Evolutionary conservation across 2,888 invertebrate genomes (phyloP), one percentile per base, ranked within the genome.

Genomic region (Sphaeridia pumilis): DNA sequence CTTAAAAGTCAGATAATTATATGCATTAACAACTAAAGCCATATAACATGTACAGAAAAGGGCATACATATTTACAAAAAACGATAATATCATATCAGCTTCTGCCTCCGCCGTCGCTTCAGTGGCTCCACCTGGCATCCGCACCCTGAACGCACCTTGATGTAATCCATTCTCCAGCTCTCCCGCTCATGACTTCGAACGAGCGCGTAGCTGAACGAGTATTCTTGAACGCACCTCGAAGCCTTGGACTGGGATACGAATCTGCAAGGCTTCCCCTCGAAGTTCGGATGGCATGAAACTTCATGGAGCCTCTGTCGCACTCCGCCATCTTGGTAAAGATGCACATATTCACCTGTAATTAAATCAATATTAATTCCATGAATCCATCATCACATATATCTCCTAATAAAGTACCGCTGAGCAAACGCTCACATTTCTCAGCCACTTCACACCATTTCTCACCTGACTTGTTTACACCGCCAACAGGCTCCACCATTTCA

Each of bases 251-350:
- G 41, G 14, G 59, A 56, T 4, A 64, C 36, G 47, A 60, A 64
- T 49, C 57, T 55, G 35, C 64, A 64, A 7, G 60, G 58, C 31
- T 58, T 42, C 4, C 57, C 53, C 7, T 52, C 49, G n/a, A 58
- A 46, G 21, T 49, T 55, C 14, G 50, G 56, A 21, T 58, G 56
- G 46, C 64, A 64, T 20, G 61, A 57, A 20, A 57, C 49, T 49
- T 64, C 64, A 41, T 62, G 58, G 49, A 64, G 61, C 14, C 58
- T 41, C 44, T 64, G 64, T 14, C 53, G 55, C 0, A 63, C 56
- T 31, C 46, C 43, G 4, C 52, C 55, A 53, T 62, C 64, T 28
- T 54, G 55, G 54, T 60, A 64, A 26, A 64, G 49, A n/a, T 59
- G 57, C 24, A 64, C 62, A 47, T 59, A 49, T 48, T 64, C 58